Evolutionary conservation across 1,140 invertebrate species (phyloP).

Genomic region (Drosophila ficusphila): DNA sequence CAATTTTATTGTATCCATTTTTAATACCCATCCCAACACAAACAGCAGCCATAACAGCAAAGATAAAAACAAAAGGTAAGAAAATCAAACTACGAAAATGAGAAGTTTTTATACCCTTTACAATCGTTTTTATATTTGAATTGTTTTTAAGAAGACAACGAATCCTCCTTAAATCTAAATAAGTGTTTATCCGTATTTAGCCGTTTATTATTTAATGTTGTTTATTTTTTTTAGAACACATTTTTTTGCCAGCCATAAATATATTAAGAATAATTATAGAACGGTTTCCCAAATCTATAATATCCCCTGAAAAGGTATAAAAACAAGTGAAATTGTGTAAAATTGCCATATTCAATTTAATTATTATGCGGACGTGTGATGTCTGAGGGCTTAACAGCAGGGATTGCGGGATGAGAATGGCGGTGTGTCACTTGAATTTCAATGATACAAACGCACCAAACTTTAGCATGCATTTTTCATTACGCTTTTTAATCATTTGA

Average conservation of each 20-base stretch:
- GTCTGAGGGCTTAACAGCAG: constrained; percentile 26
- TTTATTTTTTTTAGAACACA: no score
- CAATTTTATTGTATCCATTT: constrained; percentile 69
- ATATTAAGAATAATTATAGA: neutral
- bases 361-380: constrained; percentile 47
- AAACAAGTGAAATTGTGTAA: constrained; percentile 40
- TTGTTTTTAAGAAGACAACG: no score
- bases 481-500: constrained; percentile 63
- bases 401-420: constrained; percentile 9
- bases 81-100: neutral
- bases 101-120: neutral
- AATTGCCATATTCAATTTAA: constrained; percentile 71
- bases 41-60: constrained; percentile 27
- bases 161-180: no score
- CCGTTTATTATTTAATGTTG: no score
- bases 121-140: no score
- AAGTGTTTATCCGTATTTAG: no score
- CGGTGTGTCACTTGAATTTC: constrained; percentile 39
- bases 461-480: constrained; percentile 66
- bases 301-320: neutral
- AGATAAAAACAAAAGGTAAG: neutral
- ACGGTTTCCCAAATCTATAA: neutral
- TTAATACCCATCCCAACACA: constrained; percentile 27
- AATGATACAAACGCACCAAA: constrained; percentile 51
- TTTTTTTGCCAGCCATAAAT: no score